A percentile compares a stretch with the other conserved stretches of the same genome.
Conservation (phyloP, 2,888 invertebrate genomes). For the Sarcophaga subvicina region DNA sequence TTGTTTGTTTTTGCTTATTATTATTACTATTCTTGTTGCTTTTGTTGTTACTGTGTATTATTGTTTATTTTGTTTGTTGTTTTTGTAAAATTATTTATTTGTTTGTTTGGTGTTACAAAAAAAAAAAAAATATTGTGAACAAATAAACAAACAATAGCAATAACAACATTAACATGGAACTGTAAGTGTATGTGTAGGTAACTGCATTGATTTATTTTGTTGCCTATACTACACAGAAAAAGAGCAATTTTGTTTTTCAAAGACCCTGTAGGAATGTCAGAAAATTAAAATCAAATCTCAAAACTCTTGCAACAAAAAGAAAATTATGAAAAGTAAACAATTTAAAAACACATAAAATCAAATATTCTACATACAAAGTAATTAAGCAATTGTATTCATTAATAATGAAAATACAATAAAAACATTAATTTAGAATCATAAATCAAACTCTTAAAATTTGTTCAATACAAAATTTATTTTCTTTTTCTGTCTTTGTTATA, state of each 20-base stretch:
- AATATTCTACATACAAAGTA: neutral
- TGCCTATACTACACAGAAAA: constrained; percentile 4
- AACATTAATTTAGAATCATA: neutral
- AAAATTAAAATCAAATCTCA: no score
- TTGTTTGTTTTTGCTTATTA: constrained; percentile 2
- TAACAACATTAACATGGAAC: neutral
- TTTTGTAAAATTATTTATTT: constrained; percentile 3
- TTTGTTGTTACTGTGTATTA: neutral
- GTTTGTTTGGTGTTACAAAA: constrained; percentile 15
- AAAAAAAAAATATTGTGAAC: constrained; percentile 1
- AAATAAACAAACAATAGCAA: neutral
- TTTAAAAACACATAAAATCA: neutral
- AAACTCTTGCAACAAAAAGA: no score
- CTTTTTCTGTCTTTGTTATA: neutral
- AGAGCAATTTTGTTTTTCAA: neutral
- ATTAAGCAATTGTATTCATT: neutral
- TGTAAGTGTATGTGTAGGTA: neutral
- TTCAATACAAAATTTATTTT: neutral
- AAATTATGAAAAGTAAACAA: no score
- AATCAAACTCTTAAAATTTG: neutral
- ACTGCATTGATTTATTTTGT: constrained; percentile 17
- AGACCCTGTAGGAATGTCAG: neutral
- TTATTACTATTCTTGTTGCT: neutral
- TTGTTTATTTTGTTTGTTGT: neutral
- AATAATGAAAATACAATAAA: neutral